A percentile compares a stretch with the other conserved stretches of the same genome.
Conservation (phyloP, 2,888 invertebrate species). For the Ochropacha duplaris region DNA sequence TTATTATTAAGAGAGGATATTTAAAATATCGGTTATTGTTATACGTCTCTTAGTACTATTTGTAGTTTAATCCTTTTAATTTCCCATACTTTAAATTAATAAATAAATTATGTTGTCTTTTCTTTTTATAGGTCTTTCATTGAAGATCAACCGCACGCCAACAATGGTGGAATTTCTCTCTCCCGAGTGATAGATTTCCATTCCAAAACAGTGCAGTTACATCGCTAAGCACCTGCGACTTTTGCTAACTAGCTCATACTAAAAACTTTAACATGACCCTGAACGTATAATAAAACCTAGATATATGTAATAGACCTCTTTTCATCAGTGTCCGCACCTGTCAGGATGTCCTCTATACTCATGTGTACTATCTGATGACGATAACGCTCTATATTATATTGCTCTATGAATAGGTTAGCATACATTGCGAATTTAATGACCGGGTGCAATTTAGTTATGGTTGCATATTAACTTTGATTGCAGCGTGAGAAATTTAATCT, state of each 20-base stretch:
- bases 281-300: slow-evolving; percentile 25
- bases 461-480: slow-evolving; percentile 14
- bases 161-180: no score
- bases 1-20: no score
- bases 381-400: slow-evolving; percentile 16
- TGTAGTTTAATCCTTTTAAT: no score
- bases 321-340: slow-evolving; percentile 40
- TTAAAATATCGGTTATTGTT: no score
- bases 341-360: slow-evolving; percentile 56
- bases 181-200: no score
- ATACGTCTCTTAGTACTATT: no score
- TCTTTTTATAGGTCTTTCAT: no score
- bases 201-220: no score
- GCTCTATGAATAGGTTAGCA: slow-evolving; percentile 8
- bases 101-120: no score
- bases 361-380: slow-evolving; percentile 33
- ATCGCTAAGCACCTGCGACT: not conserved
- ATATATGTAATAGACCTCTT: slow-evolving; percentile 30
- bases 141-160: no score
- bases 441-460: not conserved
- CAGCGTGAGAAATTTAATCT: not conserved
- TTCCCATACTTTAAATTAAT: no score
- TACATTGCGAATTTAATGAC: not conserved
- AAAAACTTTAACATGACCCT: slow-evolving; percentile 20
- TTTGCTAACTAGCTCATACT: slow-evolving; percentile 12